A percentile compares a stretch with the other conserved stretches of the same genome.
Conservation (phyloP, 2,888 invertebrate species). For the Ptilodon capucinus region DNA sequence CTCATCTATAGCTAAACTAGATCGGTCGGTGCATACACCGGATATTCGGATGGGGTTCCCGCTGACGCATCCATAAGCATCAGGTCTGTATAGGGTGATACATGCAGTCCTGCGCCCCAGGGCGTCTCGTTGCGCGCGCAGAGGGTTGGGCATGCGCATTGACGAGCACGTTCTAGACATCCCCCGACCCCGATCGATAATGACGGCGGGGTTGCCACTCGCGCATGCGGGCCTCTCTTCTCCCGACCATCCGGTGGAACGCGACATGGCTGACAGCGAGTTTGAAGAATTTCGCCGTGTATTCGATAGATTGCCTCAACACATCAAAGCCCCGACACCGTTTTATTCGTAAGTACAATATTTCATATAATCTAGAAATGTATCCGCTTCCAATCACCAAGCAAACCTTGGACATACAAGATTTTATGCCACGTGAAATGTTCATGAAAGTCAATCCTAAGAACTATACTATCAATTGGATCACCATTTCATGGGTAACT, state of each 20-base stretch:
- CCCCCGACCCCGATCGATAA: constrained; percentile 60
- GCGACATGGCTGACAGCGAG: constrained; percentile 95
- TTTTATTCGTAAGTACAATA: constrained; percentile 93
- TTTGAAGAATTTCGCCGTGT: constrained; percentile 95
- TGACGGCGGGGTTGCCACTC: constrained; percentile 35
- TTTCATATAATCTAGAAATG: constrained; percentile 10
- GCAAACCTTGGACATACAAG: constrained; percentile 13
- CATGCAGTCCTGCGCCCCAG: constrained; percentile 34
- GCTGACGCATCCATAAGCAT: constrained; percentile 50
- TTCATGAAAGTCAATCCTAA: constrained; percentile 10
- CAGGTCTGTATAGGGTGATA: constrained; percentile 33
- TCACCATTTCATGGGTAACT: too few species aligned
- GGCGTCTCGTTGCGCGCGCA: constrained; percentile 46
- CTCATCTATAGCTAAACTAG: too few species aligned
- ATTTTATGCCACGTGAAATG: constrained; percentile 37
- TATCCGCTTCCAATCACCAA: neutral
- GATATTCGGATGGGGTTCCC: constrained; percentile 43
- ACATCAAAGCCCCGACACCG: constrained; percentile 89
- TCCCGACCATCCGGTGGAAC: constrained; percentile 86
- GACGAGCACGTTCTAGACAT: constrained; percentile 16
- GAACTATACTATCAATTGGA: constrained; percentile 12
- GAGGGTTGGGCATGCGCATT: constrained; percentile 43
- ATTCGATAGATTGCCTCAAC: constrained; percentile 91
- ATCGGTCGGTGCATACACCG: too few species aligned
- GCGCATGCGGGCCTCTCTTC: constrained; percentile 64